A percentile compares a stretch with the other conserved stretches of the same genome.
Evolutionary conservation across 1,140 invertebrate genomes (phyloP).

Genomic region (Proctacanthus coquilletti): DNA sequence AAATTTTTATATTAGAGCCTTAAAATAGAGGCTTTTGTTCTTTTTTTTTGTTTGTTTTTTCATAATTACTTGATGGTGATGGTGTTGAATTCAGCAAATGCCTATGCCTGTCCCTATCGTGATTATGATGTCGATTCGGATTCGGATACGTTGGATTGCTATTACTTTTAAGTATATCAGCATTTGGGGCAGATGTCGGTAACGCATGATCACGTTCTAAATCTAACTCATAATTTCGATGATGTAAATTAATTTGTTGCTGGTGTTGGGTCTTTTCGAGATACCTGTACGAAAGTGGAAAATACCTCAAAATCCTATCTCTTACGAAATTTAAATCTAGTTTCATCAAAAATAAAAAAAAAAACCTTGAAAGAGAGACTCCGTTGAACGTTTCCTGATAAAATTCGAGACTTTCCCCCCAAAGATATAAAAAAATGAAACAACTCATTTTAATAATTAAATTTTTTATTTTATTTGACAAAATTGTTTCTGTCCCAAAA

Average conservation of each 20-base stretch:
- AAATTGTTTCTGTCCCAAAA: no score
- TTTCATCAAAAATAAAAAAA: constrained; percentile 4
- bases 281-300: constrained; percentile 11
- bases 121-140: constrained; percentile 33
- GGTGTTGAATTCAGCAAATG: constrained; percentile 24
- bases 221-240: constrained; percentile 40
- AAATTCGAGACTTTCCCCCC: no score
- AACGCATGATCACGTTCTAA: constrained; percentile 48
- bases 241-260: constrained; percentile 15
- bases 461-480: no score
- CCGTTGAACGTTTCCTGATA: no score
- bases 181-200: constrained; percentile 51
- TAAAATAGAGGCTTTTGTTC: no score
- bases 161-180: constrained; percentile 52
- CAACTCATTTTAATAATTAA: no score
- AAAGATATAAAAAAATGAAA: no score
- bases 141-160: constrained; percentile 52
- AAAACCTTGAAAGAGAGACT: constrained; percentile 3
- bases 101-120: constrained; percentile 20
- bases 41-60: neutral
- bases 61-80: constrained; percentile 29
- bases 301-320: no score
- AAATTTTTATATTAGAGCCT: no score
- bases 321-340: no score
- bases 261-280: constrained; percentile 18